Evolutionary conservation across 2,888 invertebrate species (phyloP), one percentile per base, ranked within the genome.

Genomic region (Trichacis sp.): DNA sequence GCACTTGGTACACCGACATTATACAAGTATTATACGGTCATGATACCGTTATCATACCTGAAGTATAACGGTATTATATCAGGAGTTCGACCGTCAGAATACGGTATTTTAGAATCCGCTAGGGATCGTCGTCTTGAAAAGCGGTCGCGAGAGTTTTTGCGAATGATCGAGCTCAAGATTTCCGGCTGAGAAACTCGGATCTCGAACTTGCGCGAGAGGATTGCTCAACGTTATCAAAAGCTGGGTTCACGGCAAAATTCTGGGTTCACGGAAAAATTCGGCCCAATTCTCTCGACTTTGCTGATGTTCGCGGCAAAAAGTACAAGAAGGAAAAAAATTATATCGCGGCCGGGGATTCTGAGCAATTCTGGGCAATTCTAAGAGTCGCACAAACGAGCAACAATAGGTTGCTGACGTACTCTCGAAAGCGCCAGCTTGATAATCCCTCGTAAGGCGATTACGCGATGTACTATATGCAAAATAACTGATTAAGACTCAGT

Each of bases 141-240:
- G 58, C 47, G 67, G 65, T 12, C 54, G 54, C 5, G 57, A 15
- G 1, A 55, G 46, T 43, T 46, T 58, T 9, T 58, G 54, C 4
- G 68, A 58, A 47, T 63, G 46, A 45, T 42, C 52, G 15, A 68
- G 68, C 12, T 18, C 19, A 1, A 68, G 53, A 52, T 72, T 72
- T 1, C 71, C 74, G 18, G 77, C 74, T 8, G 73, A 70, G 58
- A 81, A 81, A 50, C 73, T 75, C 38, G 81, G 56, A 51, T 81
- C 79, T 59, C n/a, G n/a, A 81, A 73, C 68, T 81, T 79, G 36
- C 75, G 73, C 1, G 80, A 80, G 4, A n/a, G n/a, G 79, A 74
- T 61, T 80, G 77, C 55, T 79, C 79, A 6, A 36, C 51, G 46
- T 52, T 45, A 33, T 68, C 50, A 11, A 61, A 53, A 52, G 70